Conservation (phyloP, 2,888 invertebrate genomes). For the Harmothoe impar region DNA sequence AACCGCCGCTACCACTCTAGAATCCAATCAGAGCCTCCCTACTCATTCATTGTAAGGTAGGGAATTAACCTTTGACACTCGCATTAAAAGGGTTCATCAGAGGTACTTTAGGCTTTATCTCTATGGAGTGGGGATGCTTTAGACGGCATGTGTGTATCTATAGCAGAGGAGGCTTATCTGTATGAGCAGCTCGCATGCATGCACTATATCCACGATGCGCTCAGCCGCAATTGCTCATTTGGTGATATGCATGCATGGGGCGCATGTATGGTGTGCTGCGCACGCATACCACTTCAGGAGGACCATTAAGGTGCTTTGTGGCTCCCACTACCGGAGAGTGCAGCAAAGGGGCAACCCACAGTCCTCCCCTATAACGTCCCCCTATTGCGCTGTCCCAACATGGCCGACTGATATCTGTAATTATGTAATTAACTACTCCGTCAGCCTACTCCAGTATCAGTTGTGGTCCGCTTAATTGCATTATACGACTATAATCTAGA, state of each 20-base stretch:
- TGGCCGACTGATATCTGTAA: conserved; percentile 49
- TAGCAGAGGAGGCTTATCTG: no score
- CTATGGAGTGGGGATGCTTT: no score
- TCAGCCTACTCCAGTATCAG: conserved; percentile 29
- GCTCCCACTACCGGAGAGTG: not conserved
- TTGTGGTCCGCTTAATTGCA: conserved; percentile 53
- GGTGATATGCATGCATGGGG: not conserved
- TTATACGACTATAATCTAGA: conserved; percentile 55
- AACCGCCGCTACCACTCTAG: not conserved
- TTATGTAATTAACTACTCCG: conserved; percentile 59
- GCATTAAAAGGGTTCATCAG: no score
- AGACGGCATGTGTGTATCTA: no score
- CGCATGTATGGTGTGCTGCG: not conserved
- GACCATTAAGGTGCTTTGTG: not conserved
- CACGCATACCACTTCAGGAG: conserved; percentile 8
- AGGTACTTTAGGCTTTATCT: no score
- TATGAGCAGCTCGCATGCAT: no score
- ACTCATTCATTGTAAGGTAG: no score
- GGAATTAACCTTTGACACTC: no score
- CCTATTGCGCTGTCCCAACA: conserved; percentile 11
- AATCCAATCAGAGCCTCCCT: no score
- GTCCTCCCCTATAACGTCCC: not conserved
- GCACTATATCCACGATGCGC: no score
- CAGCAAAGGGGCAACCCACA: not conserved
- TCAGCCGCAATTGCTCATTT: conserved; percentile 41